A percentile compares a stretch with the other conserved stretches of the same genome.
Evolutionary conservation across 1,140 invertebrate species (phyloP).

Genomic region (Subanguina moxae): DNA sequence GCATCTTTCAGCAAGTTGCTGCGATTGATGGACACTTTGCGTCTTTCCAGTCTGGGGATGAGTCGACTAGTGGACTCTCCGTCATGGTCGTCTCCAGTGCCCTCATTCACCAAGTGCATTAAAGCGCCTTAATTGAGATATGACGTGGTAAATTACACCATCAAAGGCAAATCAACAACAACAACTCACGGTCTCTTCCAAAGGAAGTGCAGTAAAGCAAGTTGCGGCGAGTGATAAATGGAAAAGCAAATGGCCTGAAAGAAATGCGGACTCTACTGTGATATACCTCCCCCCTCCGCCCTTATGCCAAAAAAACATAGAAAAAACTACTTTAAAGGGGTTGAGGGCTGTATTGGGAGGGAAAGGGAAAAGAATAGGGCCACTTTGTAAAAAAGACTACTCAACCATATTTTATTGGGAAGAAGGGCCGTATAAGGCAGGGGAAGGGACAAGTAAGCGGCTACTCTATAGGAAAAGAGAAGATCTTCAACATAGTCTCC

Average conservation of each 20-base stretch:
- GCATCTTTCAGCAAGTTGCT: conserved; percentile 48
- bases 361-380: no score
- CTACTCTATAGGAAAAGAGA: no score
- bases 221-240: conserved; percentile 46
- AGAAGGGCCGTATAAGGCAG: no score
- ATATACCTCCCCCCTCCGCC: no score
- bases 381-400: no score
- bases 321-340: no score
- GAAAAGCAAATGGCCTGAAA: conserved; percentile 49
- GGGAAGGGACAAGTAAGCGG: no score
- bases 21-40: conserved; percentile 52
- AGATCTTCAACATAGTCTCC: no score
- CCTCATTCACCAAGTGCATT: conserved; percentile 42
- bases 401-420: no score
- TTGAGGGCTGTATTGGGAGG: no score
- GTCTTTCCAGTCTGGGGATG: conserved; percentile 51
- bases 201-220: conserved; percentile 57
- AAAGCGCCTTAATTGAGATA: conserved; percentile 5
- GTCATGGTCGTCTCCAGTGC: conserved; percentile 41
- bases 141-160: conserved; percentile 13
- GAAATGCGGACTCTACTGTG: not conserved
- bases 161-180: no score
- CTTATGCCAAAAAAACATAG: no score
- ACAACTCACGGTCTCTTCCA: conserved; percentile 45
- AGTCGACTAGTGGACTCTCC: conserved; percentile 42